Evolutionary conservation across 1,140 invertebrate species (phyloP).

Genomic region (Aricia agestis): DNA sequence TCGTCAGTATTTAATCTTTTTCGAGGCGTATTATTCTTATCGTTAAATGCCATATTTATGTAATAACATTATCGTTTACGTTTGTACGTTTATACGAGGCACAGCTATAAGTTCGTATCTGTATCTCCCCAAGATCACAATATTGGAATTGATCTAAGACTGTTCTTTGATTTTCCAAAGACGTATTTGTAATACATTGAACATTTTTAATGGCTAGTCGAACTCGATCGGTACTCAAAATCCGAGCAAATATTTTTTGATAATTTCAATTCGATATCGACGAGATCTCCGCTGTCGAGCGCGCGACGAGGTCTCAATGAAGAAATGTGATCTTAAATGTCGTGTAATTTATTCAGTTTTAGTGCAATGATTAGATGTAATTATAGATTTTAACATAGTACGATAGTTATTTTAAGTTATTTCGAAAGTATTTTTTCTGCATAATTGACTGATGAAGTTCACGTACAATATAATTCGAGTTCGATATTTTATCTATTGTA

Average conservation of each 20-base stretch:
- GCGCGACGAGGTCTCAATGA: constrained; percentile 43
- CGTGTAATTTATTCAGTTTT: constrained; percentile 71
- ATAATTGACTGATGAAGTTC: constrained; percentile 46
- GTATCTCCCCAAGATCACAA: constrained; percentile 32
- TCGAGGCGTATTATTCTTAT: constrained; percentile 66
- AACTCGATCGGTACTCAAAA: constrained; percentile 20
- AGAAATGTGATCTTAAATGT: constrained; percentile 58
- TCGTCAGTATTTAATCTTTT: constrained; percentile 70
- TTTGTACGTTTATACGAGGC: constrained; percentile 40
- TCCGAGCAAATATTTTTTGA: constrained; percentile 2
- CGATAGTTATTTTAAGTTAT: constrained; percentile 62
- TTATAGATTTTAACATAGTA: constrained; percentile 57
- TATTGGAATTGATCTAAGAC: constrained; percentile 73
- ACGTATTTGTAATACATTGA: constrained; percentile 32
- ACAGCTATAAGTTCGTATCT: constrained; percentile 23
- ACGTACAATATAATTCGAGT: constrained; percentile 44
- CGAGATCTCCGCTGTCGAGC: background rate
- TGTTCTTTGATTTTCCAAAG: constrained; percentile 53
- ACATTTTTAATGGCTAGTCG: constrained; percentile 37
- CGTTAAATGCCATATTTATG: constrained; percentile 73
- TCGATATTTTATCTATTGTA: constrained; percentile 38
- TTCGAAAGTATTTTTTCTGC: constrained; percentile 50
- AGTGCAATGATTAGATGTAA: constrained; percentile 75
- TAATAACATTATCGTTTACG: constrained; percentile 54
- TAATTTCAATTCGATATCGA: background rate